Evolutionary conservation across 1,140 invertebrate species (phyloP), one percentile per base, ranked within the genome.

Genomic region (Heliconius eleuchia): DNA sequence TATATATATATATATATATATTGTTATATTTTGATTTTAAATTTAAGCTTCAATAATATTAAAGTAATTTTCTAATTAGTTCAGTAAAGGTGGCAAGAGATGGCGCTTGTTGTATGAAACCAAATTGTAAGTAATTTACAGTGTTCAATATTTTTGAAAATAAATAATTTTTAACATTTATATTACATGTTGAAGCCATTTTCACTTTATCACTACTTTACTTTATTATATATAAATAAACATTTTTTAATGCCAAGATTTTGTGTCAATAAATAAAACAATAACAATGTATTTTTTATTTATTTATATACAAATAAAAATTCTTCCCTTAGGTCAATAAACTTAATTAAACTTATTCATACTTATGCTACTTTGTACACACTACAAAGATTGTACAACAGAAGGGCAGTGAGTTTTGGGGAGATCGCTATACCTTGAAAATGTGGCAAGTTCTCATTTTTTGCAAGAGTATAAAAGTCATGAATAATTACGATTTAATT

Each of bases 291-390:
- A 50, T 50, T 77, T 80, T 77, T 57, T 77, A 88, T 94, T 91
- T 91, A 90, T 91, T 94, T 94, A 94, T 93, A 92, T 94, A 94
- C 92, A 94, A 93, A 92, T 92, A 92, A 82, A 92, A 93, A 91
- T 87, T 88, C 80, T 85, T 89, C 87, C 88, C 87, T 90, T 89
- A 91, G 71, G 85, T 88, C 87, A 89, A 85, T 89, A 91, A 87
- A 89, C 87, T 89, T 92, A 93, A 80, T 88, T 91, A 87, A 88
- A 84, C 83, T 89, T 88, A 86, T 86, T 91, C 89, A 91, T 85
- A 90, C 89, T 90, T 85, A 87, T 80, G 81, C 84, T 89, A 88
- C 81, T 86, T 86, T 92, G 92, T 91, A 94, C 92, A 92, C 80
- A 82, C 91, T 91, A 94, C 92, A 92, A 82, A 83, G 79, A 79